A percentile compares a stretch with the other conserved stretches of the same genome.
These are phyloP conservation scores for Colletes gigas DNA, from an alignment of 1,140 invertebrate genomes.

Conservation along the genomic window DNA sequence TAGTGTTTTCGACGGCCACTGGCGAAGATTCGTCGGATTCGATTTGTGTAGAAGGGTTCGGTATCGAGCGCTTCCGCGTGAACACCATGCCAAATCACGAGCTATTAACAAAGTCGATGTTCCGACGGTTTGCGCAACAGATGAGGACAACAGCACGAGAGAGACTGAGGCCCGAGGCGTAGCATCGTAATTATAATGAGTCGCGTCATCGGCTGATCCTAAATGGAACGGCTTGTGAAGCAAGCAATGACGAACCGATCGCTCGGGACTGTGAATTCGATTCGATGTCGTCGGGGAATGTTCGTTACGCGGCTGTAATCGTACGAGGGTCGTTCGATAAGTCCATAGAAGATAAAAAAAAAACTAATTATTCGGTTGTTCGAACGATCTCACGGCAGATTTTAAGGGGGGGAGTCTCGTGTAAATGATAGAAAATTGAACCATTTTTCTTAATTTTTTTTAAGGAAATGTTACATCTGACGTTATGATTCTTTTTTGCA, in stretches of 20 bases:
- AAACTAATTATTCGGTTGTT: no score
- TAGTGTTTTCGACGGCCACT: neutral
- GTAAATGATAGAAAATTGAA: no score
- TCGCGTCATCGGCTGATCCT: conserved; percentile 60
- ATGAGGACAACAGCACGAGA: conserved; percentile 35
- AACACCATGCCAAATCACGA: neutral
- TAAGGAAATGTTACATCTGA: no score
- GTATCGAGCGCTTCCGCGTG: neutral
- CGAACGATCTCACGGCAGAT: no score
- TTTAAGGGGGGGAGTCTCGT: no score
- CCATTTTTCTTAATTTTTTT: no score
- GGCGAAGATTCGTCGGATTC: neutral
- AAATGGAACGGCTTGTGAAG: conserved; percentile 60
- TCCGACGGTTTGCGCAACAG: conserved; percentile 29
- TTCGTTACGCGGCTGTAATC: no score
- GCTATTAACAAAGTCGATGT: neutral
- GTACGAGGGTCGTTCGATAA: no score
- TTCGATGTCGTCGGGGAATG: conserved; percentile 20
- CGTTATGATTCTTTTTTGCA: no score
- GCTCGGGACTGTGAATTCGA: conserved; percentile 17
- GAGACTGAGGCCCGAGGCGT: conserved; percentile 51
- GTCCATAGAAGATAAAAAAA: no score
- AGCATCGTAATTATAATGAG: conserved; percentile 63
- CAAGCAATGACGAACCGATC: conserved; percentile 50
- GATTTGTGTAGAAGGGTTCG: neutral